A percentile compares a stretch with the other conserved stretches of the same genome.
Conservation (phyloP, 2,113 vertebrate genomes). For the Ageneiosus marmoratus region DNA sequence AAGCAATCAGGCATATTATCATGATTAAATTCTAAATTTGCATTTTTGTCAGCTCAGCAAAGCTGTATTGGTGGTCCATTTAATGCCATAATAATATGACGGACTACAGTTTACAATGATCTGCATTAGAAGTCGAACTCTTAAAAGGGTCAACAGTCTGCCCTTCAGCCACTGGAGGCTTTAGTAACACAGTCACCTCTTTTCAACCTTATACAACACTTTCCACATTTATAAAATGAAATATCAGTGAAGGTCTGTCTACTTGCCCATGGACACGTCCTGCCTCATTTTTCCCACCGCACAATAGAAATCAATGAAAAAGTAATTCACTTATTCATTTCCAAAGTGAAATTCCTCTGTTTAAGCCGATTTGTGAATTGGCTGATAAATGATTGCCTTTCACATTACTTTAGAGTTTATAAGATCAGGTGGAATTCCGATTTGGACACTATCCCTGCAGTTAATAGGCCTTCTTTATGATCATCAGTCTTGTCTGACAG, state of each 20-base stretch:
- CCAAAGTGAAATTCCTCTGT: constrained; percentile 67
- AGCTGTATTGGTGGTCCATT: constrained; percentile 70
- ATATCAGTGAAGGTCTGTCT: constrained; percentile 68
- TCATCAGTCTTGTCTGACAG: constrained; percentile 74
- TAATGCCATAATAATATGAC: constrained; percentile 72
- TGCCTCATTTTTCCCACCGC: constrained; percentile 58
- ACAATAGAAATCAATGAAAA: constrained; percentile 76
- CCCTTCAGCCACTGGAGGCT: constrained; percentile 69
- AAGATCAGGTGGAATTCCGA: constrained; percentile 61
- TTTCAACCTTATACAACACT: constrained; percentile 69
- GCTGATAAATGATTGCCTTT: constrained; percentile 70
- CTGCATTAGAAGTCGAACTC: constrained; percentile 70
- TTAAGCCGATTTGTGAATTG: constrained; percentile 71
- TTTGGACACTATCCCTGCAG: constrained; percentile 64
- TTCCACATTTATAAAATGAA: constrained; percentile 62
- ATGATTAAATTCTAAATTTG: constrained; percentile 70
- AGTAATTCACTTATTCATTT: constrained; percentile 77
- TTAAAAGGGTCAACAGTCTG: constrained; percentile 71
- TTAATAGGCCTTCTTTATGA: constrained; percentile 73
- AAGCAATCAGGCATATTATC: constrained; percentile 68
- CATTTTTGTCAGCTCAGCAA: constrained; percentile 69
- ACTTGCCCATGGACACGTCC: constrained; percentile 56
- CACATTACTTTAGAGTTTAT: constrained; percentile 65
- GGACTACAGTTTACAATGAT: constrained; percentile 74
- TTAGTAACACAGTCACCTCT: constrained; percentile 67